phyloP scores from a whole-genome alignment of 2,888 invertebrate genomes.

The Meta bourneti region DNA sequence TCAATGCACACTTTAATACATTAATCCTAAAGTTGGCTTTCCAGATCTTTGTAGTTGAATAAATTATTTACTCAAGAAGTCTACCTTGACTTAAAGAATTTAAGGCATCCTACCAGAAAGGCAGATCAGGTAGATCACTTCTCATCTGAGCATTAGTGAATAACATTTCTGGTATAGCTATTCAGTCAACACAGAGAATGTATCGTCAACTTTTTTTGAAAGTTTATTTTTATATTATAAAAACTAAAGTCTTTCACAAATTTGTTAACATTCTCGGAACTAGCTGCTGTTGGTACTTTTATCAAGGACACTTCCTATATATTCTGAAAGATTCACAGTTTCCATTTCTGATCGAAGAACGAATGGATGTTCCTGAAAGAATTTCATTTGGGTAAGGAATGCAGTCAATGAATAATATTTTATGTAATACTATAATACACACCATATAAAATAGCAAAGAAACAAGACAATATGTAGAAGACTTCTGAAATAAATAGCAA shows the following conservation, averaged over 20 bases:
- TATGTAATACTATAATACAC: background rate
- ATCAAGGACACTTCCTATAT: conserved; percentile 74
- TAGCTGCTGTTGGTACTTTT: conserved; percentile 71
- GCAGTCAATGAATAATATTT: background rate
- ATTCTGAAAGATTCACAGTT: conserved; percentile 74
- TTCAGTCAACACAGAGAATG: conserved; percentile 48
- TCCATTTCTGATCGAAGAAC: conserved; percentile 78
- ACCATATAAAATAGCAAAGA: background rate
- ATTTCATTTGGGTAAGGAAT: no score
- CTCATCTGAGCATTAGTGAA: conserved; percentile 46
- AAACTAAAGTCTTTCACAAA: conserved; percentile 69
- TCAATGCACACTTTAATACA: conserved; percentile 16
- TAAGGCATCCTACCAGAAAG: conserved; percentile 63
- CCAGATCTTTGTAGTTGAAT: conserved; percentile 38
- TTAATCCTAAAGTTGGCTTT: conserved; percentile 15
- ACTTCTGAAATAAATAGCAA: background rate
- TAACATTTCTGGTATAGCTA: conserved; percentile 51
- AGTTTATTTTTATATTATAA: conserved; percentile 62
- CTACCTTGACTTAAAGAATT: conserved; percentile 58
- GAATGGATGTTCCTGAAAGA: conserved; percentile 86
- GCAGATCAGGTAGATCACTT: conserved; percentile 48
- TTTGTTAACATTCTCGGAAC: conserved; percentile 44
- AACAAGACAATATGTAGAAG: background rate
- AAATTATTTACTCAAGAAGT: conserved; percentile 17
- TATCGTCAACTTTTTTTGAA: conserved; percentile 48